A percentile compares a stretch with the other conserved stretches of the same genome.
Conservation (phyloP, 2,888 invertebrate genomes). For the Tenthredo scrophulariae region DNA sequence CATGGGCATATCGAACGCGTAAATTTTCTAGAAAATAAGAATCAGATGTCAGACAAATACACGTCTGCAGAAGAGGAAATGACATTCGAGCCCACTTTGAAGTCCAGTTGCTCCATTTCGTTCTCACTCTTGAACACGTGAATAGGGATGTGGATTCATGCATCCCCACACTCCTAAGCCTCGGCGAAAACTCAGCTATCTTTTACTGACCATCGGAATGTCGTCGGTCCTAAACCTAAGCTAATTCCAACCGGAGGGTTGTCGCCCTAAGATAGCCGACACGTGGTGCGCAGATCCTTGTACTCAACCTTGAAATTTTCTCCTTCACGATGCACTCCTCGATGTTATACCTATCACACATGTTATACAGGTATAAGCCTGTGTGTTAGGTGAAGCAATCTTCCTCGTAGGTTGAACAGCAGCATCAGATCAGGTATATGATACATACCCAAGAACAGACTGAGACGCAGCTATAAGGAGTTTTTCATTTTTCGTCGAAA, state of each 20-base stretch:
- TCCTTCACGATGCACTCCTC: not conserved
- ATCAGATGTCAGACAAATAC: no score
- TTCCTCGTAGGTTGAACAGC: not conserved
- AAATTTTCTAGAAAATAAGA: not conserved
- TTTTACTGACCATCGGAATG: conserved; percentile 24
- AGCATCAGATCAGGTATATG: no score
- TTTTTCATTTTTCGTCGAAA: no score
- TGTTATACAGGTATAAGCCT: no score
- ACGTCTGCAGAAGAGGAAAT: not conserved
- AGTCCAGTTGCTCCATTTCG: not conserved
- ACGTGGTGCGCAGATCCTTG: not conserved
- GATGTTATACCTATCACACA: not conserved
- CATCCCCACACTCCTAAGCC: not conserved
- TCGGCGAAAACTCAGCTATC: not conserved
- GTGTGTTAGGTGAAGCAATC: not conserved
- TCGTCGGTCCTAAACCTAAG: not conserved
- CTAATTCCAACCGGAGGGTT: conserved; percentile 30
- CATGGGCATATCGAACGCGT: not conserved
- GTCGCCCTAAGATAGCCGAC: conserved; percentile 44
- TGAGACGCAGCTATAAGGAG: no score
- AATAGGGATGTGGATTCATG: not conserved
- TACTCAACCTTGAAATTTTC: conserved; percentile 25
- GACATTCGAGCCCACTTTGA: not conserved
- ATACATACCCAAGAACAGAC: no score
- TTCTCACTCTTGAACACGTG: not conserved